phyloP scores from a whole-genome alignment of 2,797 vertebrate genomes.

The Dallia pectoralis region DNA sequence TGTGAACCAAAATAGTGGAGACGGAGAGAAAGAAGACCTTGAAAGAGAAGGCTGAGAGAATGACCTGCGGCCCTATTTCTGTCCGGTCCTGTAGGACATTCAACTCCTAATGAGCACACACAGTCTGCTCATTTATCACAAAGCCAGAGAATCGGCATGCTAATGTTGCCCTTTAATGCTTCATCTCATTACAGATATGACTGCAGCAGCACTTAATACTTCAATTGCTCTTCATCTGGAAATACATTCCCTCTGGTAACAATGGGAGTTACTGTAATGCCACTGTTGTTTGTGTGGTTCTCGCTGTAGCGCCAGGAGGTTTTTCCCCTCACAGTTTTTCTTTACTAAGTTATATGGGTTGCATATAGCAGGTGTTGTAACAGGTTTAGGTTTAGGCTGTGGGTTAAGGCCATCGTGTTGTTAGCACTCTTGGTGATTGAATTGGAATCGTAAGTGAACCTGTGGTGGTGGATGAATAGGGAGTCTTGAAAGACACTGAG shows the following conservation, averaged over 20 bases:
- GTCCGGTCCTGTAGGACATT: slow-evolving; percentile 13
- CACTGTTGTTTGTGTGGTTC: background rate
- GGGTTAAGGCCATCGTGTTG: too few relatives aligned
- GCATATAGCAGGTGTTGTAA: too few relatives aligned
- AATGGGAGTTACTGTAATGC: background rate
- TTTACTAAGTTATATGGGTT: too few relatives aligned
- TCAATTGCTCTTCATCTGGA: slow-evolving; percentile 6
- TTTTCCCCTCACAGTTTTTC: too few relatives aligned
- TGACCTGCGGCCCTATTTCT: slow-evolving; percentile 6
- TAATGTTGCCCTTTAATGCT: slow-evolving; percentile 39
- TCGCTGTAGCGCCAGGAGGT: background rate
- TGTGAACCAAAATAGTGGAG: slow-evolving; percentile 33
- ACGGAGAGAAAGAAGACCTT: too few relatives aligned
- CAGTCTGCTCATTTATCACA: slow-evolving; percentile 31
- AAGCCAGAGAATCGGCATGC: slow-evolving; percentile 25
- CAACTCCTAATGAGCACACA: slow-evolving; percentile 34
- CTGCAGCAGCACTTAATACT: slow-evolving; percentile 7
- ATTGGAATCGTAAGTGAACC: too few relatives aligned
- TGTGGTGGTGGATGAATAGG: too few relatives aligned
- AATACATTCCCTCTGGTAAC: slow-evolving; percentile 13
- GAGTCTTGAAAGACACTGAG: too few relatives aligned
- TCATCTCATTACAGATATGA: slow-evolving; percentile 38
- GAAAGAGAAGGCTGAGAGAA: background rate
- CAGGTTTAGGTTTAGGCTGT: too few relatives aligned
- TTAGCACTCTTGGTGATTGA: too few relatives aligned